Percentiles rank a stretch among this genome's conserved stretches.
Evolutionary conservation across 53 echinoderm and acorn worm genomes (phyloP).

Genomic region (Glandiceps talaboti): DNA sequence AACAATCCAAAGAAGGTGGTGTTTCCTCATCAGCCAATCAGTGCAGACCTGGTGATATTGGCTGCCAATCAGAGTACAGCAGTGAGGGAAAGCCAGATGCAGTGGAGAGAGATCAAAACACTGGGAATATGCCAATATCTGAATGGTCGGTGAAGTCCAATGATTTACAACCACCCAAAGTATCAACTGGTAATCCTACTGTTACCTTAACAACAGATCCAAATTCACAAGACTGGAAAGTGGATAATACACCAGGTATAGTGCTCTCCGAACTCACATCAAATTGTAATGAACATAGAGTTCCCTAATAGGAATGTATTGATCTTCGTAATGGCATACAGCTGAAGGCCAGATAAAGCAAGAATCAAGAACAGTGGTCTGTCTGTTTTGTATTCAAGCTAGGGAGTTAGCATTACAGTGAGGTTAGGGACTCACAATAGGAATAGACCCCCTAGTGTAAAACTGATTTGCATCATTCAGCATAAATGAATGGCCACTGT

Average conservation of each 20-base stretch:
- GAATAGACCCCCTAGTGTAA: too few relatives aligned
- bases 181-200: conserved; percentile 33
- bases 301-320: too few relatives aligned
- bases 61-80: conserved; percentile 16
- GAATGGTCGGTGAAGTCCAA: background rate
- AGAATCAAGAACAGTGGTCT: too few relatives aligned
- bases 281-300: too few relatives aligned
- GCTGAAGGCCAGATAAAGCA: too few relatives aligned
- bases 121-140: background rate
- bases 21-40: conserved; percentile 14
- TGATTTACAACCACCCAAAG: background rate
- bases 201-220: conserved; percentile 93
- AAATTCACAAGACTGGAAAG: background rate
- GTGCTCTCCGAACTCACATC: too few relatives aligned
- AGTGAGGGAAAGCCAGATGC: background rate
- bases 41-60: background rate
- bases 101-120: background rate
- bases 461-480: too few relatives aligned
- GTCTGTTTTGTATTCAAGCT: too few relatives aligned
- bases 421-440: too few relatives aligned
- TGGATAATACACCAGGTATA: background rate
- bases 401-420: too few relatives aligned
- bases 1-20: background rate
- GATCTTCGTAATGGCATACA: too few relatives aligned
- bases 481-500: too few relatives aligned